Evolutionary conservation across 2,113 vertebrate genomes (phyloP).

Genomic region (Argyrosomus japonicus): DNA sequence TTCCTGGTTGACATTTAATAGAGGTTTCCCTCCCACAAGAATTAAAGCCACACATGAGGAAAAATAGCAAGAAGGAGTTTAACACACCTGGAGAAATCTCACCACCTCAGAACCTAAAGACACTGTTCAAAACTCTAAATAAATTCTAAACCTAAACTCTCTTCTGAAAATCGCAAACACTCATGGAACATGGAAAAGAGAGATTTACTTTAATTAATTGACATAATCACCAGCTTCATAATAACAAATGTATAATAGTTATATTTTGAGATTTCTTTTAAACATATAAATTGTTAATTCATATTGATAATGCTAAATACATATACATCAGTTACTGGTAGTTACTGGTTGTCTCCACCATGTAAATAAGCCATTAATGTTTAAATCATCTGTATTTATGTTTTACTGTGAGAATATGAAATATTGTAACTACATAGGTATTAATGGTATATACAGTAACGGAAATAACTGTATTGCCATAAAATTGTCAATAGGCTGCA

Average conservation of each 20-base stretch:
- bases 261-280: too few species aligned
- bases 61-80: conserved; percentile 13
- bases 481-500: background rate
- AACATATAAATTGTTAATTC: background rate
- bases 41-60: conserved; percentile 43
- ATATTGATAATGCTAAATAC: background rate
- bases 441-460: background rate
- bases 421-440: background rate
- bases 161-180: too few species aligned
- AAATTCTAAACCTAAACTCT: too few species aligned
- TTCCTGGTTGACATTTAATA: conserved; percentile 57
- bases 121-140: background rate
- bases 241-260: too few species aligned
- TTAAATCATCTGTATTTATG: background rate
- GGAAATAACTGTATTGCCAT: background rate
- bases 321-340: background rate
- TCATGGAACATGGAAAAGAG: too few species aligned
- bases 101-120: background rate
- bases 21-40: conserved; percentile 46
- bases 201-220: too few species aligned
- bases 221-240: too few species aligned
- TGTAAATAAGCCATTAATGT: background rate
- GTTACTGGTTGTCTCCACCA: background rate
- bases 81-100: background rate
- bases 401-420: background rate